Evolutionary conservation across 2,113 vertebrate species (phyloP).

Genomic region (Poicephalus gulielmi): DNA sequence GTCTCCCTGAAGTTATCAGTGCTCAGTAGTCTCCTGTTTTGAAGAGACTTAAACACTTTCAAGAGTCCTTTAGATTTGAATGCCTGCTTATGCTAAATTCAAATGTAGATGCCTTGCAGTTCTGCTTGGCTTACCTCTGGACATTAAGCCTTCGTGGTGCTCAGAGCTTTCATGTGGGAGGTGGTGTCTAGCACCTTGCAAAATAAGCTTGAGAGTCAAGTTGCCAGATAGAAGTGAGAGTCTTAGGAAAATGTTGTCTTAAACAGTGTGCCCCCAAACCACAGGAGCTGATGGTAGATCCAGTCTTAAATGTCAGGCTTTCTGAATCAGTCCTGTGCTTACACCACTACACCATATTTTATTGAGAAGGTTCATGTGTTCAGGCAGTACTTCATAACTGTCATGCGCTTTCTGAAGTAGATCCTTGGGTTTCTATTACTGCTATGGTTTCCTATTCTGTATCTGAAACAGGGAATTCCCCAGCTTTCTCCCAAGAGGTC

Average conservation of each 20-base stretch:
- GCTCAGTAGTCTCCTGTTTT: background rate
- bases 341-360: background rate
- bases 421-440: background rate
- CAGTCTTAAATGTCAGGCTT: background rate
- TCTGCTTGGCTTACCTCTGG: background rate
- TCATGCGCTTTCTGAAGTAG: background rate
- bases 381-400: background rate
- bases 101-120: background rate
- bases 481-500: background rate
- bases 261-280: background rate
- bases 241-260: background rate
- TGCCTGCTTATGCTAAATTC: background rate
- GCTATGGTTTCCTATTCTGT: background rate
- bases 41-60: background rate
- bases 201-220: background rate
- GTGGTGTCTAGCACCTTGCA: background rate
- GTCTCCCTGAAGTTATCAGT: background rate
- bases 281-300: background rate
- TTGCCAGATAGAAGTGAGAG: background rate
- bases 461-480: conserved; percentile 28
- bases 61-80: background rate
- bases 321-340: conserved; percentile 4
- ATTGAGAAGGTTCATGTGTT: background rate
- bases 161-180: background rate
- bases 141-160: background rate